A percentile compares a stretch with the other conserved stretches of the same genome.
Evolutionary conservation across 2,888 invertebrate species (phyloP).

Genomic region (Philhelius pedissequus): DNA sequence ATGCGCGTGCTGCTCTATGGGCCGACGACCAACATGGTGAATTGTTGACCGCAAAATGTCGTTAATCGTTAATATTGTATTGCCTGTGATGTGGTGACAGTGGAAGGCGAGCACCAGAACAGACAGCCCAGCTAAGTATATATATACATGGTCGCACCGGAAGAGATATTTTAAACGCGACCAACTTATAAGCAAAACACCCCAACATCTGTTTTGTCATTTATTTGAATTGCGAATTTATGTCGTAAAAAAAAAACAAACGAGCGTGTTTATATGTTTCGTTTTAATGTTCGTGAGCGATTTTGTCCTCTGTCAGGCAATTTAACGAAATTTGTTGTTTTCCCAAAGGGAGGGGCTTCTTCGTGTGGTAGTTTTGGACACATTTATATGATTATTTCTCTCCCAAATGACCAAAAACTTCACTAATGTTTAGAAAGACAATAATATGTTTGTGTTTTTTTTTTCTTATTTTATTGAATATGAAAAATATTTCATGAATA

Average conservation of each 20-base stretch:
- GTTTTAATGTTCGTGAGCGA: neutral
- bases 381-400: neutral
- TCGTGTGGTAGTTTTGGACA: neutral
- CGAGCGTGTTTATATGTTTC: neutral
- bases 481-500: too few species aligned
- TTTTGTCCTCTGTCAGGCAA: neutral
- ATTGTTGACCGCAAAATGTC: conserved; percentile 67
- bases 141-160: neutral
- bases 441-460: too few species aligned
- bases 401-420: too few species aligned
- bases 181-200: conserved; percentile 3
- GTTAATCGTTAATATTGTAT: conserved; percentile 61
- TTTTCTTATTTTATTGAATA: too few species aligned
- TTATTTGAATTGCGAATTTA: conserved; percentile 30
- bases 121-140: neutral
- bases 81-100: conserved; percentile 32
- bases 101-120: neutral
- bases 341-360: neutral
- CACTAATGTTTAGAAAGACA: too few species aligned
- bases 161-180: conserved; percentile 31
- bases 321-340: neutral
- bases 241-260: neutral
- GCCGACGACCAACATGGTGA: conserved; percentile 34
- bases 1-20: conserved; percentile 19
- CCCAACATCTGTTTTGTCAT: conserved; percentile 10